Base-by-base conservation (phyloP, 2,797 vertebrate genomes). In the Menidia menidia region DNA sequence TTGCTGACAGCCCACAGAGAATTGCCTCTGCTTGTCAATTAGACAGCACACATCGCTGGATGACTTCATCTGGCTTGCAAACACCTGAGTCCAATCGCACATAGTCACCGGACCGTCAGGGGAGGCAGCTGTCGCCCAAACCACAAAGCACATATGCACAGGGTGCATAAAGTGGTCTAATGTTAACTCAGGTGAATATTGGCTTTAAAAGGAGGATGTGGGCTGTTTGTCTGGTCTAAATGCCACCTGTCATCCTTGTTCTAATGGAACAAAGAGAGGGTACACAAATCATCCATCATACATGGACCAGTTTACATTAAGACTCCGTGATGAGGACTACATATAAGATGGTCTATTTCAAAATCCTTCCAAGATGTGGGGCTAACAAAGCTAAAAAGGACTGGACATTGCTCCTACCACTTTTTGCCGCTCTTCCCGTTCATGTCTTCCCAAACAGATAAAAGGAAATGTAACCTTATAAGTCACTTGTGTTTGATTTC, bases 191-290 rank as follows among this genome's bases (percentile, higher is more conserved):
- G 92, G 93, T 87, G 93, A 95, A 93, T 92, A 91, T 93, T 94
- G 93, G 94, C 93, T 93, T 90, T 25, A 25, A 90, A 86, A 94
- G 91, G 90, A 94, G 94, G 91, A 92, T 73, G 90, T 89, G 67
- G 71, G 68, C 83, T 94, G 92, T 94, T 92, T 94, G 81, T 90
- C 84, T 94, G 91, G 92, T 92, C 86, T 93, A 93, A 92, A 94
- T 86, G 93, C 94, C 96, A 96, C 96, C 95, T 96, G 96, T 95
- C 95, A 93, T 90, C 91, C 60, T 68, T 44, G 60, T 67, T 57
- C 50, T 83, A 74, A 90, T 81, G 71, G 74, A 86, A 87, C 85
- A 91, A 87, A 89, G 75, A 35, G 43, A 61, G 70, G 41, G 68
- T 42, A 69, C 73, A 84, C 68, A 71, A 78, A 76, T 74, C 70